Evolutionary conservation across 2,888 invertebrate species (phyloP).

Genomic region (Athripsodes cinereus): DNA sequence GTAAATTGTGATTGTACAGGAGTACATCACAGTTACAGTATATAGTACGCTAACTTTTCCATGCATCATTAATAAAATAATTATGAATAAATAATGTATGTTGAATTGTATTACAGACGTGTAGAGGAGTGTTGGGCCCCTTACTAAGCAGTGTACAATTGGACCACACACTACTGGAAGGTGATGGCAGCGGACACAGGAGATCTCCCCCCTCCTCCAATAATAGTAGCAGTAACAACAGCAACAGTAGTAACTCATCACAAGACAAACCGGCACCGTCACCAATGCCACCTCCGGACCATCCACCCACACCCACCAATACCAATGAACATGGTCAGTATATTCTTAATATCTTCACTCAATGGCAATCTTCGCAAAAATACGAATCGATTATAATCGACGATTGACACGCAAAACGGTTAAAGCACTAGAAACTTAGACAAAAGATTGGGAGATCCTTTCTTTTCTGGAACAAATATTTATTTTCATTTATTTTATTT

Average conservation of each 20-base stretch:
- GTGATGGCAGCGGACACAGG: slow-evolving; percentile 21
- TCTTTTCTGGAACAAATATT: too few species aligned
- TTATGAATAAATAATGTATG: not conserved
- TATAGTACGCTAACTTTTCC: not conserved
- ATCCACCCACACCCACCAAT: slow-evolving; percentile 32
- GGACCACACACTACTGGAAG: slow-evolving; percentile 37
- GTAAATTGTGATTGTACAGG: not conserved
- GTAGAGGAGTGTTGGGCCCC: slow-evolving; percentile 38
- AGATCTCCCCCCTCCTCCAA: slow-evolving; percentile 1
- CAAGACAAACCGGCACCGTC: slow-evolving; percentile 29
- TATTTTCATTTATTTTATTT: too few species aligned
- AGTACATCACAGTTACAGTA: not conserved
- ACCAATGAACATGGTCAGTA: slow-evolving; percentile 30
- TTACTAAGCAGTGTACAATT: slow-evolving; percentile 38
- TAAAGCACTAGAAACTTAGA: too few species aligned
- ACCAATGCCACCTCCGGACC: slow-evolving; percentile 35
- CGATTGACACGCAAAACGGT: too few species aligned
- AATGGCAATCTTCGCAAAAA: too few species aligned
- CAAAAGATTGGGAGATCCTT: too few species aligned
- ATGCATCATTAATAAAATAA: too few species aligned
- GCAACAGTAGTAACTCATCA: not conserved
- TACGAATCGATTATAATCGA: too few species aligned
- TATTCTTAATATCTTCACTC: not conserved
- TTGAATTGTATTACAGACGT: slow-evolving; percentile 30
- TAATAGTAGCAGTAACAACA: not conserved